A percentile compares a stretch with the other conserved stretches of the same genome.
phyloP scores from a whole-genome alignment of 2,113 vertebrate species.

The Corythaeola cristata region DNA sequence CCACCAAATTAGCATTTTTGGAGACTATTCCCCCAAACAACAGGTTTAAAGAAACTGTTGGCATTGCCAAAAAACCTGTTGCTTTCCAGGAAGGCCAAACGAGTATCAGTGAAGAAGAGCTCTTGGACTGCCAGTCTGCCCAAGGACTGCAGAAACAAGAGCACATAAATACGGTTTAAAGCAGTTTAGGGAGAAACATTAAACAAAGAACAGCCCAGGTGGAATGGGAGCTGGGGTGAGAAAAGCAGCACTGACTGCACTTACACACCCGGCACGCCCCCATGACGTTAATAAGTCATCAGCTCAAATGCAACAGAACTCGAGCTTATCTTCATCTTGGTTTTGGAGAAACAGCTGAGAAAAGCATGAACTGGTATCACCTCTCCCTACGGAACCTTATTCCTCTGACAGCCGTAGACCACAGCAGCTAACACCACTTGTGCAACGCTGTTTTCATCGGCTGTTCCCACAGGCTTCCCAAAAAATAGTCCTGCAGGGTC shows the following conservation, averaged over 20 bases:
- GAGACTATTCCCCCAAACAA: not conserved
- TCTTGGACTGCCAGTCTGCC: not conserved
- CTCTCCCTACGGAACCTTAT: not conserved
- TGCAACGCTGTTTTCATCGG: not conserved
- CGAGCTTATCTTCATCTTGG: not conserved
- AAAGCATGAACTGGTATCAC: not conserved
- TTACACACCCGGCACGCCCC: not conserved
- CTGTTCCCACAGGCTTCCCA: not conserved
- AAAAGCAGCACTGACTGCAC: not conserved
- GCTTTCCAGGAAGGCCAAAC: not conserved
- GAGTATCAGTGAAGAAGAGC: not conserved
- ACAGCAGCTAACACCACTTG: not conserved
- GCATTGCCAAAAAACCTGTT: not conserved
- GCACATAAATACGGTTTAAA: not conserved
- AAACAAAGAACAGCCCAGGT: not conserved
- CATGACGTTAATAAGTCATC: not conserved
- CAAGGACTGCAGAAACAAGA: fast-evolving
- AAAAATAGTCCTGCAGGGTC: not conserved
- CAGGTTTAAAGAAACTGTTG: not conserved
- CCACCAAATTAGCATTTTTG: not conserved
- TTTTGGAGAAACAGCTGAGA: not conserved
- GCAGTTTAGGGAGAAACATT: not conserved
- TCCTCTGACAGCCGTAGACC: not conserved
- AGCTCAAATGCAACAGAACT: not conserved
- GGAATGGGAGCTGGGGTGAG: not conserved